Evolutionary conservation across 2,113 vertebrate species (phyloP).

Genomic region (Seriola dumerili): DNA sequence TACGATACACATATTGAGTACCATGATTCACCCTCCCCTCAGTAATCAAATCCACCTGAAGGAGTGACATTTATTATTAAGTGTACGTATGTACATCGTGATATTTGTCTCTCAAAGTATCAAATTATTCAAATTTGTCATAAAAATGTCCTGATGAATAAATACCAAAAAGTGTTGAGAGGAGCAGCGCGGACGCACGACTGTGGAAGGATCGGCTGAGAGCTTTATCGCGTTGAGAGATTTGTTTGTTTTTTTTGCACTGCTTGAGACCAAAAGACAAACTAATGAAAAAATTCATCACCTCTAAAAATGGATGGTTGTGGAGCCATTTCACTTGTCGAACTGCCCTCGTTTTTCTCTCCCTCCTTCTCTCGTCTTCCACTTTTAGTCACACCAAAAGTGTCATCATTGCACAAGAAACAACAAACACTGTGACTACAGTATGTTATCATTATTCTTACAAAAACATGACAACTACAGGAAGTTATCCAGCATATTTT

Average conservation of each 20-base stretch:
- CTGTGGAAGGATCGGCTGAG: slow-evolving; percentile 82
- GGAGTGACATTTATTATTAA: slow-evolving; percentile 65
- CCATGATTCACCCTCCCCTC: slow-evolving; percentile 61
- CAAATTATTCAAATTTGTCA: slow-evolving; percentile 94
- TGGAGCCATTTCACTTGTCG: slow-evolving; percentile 80
- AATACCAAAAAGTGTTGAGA: slow-evolving; percentile 90
- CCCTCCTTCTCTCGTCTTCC: slow-evolving; percentile 68
- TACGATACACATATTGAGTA: slow-evolving; percentile 71
- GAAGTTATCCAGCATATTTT: slow-evolving; percentile 88
- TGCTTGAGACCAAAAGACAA: slow-evolving; percentile 74
- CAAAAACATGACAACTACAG: slow-evolving; percentile 87
- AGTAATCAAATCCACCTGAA: slow-evolving; percentile 52
- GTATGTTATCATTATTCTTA: slow-evolving; percentile 79
- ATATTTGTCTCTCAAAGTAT: slow-evolving; percentile 88
- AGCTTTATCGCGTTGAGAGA: slow-evolving; percentile 53
- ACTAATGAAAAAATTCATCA: slow-evolving; percentile 43
- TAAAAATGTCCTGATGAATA: slow-evolving; percentile 95
- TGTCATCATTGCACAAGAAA: slow-evolving; percentile 90
- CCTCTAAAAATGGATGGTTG: slow-evolving; percentile 47
- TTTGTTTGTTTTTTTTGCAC: slow-evolving; percentile 86
- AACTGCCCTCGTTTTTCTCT: slow-evolving; percentile 49
- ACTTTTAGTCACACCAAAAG: slow-evolving; percentile 82
- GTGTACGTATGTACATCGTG: slow-evolving; percentile 90
- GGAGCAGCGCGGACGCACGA: slow-evolving; percentile 88
- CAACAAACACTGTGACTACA: slow-evolving; percentile 88